Evolutionary conservation across 2,888 invertebrate species (phyloP), one percentile per base, ranked within the genome.

Genomic region (Ectemnius lituratus): DNA sequence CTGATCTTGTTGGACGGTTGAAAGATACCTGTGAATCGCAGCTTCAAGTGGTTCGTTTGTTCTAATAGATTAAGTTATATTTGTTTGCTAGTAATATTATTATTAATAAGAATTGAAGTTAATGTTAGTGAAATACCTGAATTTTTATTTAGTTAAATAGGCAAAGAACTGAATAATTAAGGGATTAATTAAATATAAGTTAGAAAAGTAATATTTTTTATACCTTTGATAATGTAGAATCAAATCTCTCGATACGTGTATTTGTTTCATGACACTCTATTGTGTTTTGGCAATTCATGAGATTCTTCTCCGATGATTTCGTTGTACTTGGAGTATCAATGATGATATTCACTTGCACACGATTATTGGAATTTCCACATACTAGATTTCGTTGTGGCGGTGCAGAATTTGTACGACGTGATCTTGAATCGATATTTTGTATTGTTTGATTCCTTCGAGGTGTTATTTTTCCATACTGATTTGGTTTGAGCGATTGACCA

Each of bases 381-480:
- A 62, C 79, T 4, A 73, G 60, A 4, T 84, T 79, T 3, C 86
- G 82, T 18, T 87, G 87, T 0, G 88, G 85, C 1, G 89, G 89
- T 0, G 90, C 90, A 2, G 90, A 90, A 59, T 70, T 87, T 0
- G 86, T 87, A n/a, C 86, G 83, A 13, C 83, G 82, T 4, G 80
- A 59, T 57, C 78, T 84, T 6, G 64, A 65, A 2, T 75, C 73
- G 5, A 20, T 20, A 13, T 14, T 64, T 28, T 60, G 65, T n/a
- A 4, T 45, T n/a, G 76, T 72, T 8, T 16, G 49, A 20, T 11
- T 67, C 68, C 20, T 28, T 69, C 20, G 37, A 28, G 2, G 37
- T 5, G 11, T 45, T 8, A 28, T 47, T 75, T n/a, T 75, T 49
- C 5, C 45, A 66, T 13, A 46, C 56, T 0, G 28, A 8, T 0